phyloP scores from a whole-genome alignment of 35 echinoderm and acorn worm genomes.

The Amphiura filiformis region DNA sequence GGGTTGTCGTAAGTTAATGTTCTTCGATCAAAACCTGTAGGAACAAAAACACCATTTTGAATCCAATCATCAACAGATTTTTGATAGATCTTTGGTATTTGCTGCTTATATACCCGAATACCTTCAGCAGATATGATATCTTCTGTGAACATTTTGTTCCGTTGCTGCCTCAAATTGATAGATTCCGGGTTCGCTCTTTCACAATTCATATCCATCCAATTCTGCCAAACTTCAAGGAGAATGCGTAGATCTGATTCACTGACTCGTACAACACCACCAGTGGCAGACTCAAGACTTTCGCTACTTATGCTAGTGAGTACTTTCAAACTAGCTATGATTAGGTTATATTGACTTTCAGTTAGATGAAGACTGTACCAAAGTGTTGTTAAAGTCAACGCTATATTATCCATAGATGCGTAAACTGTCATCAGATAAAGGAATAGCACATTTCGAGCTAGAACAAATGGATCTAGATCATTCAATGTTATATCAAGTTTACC shows the following conservation, averaged over 20 bases:
- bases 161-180: background rate
- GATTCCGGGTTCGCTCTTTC: background rate
- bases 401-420: background rate
- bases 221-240: slow-evolving; percentile 38
- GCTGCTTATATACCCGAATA: too few relatives aligned
- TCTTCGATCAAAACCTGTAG: too few relatives aligned
- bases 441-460: slow-evolving; percentile 63
- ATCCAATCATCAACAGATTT: too few relatives aligned
- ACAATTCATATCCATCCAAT: slow-evolving; percentile 10
- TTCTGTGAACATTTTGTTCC: background rate
- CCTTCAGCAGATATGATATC: too few relatives aligned
- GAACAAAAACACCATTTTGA: too few relatives aligned
- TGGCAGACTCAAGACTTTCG: background rate
- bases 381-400: background rate
- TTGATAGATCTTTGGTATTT: too few relatives aligned
- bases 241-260: background rate
- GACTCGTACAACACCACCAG: background rate
- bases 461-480: slow-evolving; percentile 51
- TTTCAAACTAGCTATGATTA: slow-evolving; percentile 13
- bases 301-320: background rate
- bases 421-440: slow-evolving; percentile 56
- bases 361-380: slow-evolving; percentile 52
- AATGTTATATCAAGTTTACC: slow-evolving; percentile 50
- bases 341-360: slow-evolving; percentile 29
- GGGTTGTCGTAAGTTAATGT: too few relatives aligned